Conservation (phyloP, 2,888 invertebrate species). For the Melanargia galathea region DNA sequence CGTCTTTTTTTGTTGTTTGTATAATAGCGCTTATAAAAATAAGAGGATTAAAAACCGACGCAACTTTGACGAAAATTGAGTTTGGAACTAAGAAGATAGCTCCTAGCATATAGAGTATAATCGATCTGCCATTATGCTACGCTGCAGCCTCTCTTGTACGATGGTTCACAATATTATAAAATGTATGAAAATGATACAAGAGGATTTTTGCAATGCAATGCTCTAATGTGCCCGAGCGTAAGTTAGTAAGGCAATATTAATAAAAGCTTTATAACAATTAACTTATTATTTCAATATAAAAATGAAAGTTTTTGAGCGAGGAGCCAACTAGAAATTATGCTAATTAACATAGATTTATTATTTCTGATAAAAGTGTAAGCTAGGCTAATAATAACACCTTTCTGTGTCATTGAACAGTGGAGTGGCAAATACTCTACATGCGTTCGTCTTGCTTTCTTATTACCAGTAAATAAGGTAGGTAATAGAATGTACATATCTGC, state of each 20-base stretch:
- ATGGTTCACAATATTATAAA: no score
- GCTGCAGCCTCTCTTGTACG: no score
- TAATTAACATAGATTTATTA: neutral
- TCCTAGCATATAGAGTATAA: no score
- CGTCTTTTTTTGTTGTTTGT: neutral
- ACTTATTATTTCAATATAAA: neutral
- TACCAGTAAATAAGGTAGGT: no score
- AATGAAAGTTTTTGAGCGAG: neutral
- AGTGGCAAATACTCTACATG: neutral
- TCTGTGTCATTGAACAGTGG: neutral
- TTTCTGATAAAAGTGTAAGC: neutral
- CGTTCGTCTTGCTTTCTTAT: no score
- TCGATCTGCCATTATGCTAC: no score
- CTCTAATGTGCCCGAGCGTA: neutral
- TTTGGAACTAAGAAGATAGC: no score
- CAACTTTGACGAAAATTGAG: neutral
- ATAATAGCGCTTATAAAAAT: neutral
- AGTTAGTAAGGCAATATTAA: no score
- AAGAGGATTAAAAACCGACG: neutral
- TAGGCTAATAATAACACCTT: constrained; percentile 2
- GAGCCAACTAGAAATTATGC: neutral
- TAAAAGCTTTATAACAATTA: neutral
- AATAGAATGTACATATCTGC: no score
- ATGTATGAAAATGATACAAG: no score
- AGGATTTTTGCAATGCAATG: no score